phyloP scores from a whole-genome alignment of 1,140 invertebrate genomes.

The Caenorhabditis latens region DNA sequence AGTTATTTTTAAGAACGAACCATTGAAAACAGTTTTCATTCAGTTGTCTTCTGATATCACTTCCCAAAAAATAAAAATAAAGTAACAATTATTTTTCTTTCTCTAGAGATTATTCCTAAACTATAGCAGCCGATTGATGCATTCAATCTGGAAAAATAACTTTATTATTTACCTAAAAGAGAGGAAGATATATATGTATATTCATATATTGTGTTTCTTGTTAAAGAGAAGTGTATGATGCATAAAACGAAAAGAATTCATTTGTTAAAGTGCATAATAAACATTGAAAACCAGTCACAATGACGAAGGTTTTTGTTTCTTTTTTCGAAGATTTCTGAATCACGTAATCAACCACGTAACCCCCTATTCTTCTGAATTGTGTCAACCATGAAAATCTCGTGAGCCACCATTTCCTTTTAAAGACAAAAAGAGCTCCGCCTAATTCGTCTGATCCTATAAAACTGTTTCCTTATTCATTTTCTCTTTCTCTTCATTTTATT shows the following conservation, averaged over 20 bases:
- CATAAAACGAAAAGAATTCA: neutral
- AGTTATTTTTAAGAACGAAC: too few species aligned
- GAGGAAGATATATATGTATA: too few species aligned
- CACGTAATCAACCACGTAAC: conserved; percentile 43
- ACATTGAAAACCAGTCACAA: neutral
- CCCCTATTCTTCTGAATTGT: neutral
- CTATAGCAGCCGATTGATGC: neutral
- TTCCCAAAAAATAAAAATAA: too few species aligned
- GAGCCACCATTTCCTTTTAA: conserved; percentile 4
- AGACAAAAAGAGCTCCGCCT: neutral
- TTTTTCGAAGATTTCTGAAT: conserved; percentile 13
- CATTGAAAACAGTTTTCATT: neutral
- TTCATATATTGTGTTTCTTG: too few species aligned
- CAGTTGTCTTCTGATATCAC: too few species aligned
- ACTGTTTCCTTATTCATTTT: conserved; percentile 12
- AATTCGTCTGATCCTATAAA: conserved; percentile 50
- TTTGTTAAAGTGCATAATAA: conserved; percentile 43
- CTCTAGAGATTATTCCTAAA: conserved; percentile 2
- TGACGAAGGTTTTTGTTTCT: conserved; percentile 18
- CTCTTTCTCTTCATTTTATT: neutral
- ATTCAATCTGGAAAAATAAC: neutral
- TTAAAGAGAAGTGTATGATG: neutral
- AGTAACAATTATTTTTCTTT: neutral
- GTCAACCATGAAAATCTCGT: conserved; percentile 7
- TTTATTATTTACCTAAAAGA: too few species aligned